phyloP scores from a whole-genome alignment of 2,888 invertebrate genomes.

The Metopia argyrocephala region DNA sequence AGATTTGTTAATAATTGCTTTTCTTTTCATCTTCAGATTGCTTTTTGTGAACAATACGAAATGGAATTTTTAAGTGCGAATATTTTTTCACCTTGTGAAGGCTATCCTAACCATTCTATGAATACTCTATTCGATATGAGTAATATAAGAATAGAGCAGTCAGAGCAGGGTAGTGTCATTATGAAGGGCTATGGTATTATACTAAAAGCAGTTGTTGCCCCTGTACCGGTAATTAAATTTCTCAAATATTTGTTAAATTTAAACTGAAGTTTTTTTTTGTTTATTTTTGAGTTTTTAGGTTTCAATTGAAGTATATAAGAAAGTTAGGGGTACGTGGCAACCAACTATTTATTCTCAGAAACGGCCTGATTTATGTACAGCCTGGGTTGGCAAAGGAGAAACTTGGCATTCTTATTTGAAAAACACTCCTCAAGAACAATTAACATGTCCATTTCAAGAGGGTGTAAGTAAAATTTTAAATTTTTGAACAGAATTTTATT shows the following conservation, averaged over 20 bases:
- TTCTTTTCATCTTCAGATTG: slow-evolving; percentile 14
- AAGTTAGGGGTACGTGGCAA: slow-evolving; percentile 25
- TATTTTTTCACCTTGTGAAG: slow-evolving; percentile 26
- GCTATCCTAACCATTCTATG: slow-evolving; percentile 32
- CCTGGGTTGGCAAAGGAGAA: background rate
- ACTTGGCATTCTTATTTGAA: background rate
- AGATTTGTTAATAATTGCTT: too few relatives aligned
- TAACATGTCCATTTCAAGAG: slow-evolving; percentile 2
- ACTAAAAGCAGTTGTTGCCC: background rate
- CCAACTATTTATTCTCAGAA: background rate
- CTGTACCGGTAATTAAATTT: slow-evolving; percentile 16
- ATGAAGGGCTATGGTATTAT: background rate
- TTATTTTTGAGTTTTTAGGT: background rate
- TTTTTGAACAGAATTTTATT: too few relatives aligned
- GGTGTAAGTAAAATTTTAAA: slow-evolving; percentile 23
- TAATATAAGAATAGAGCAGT: background rate
- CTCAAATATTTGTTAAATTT: too few relatives aligned
- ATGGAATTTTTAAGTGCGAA: slow-evolving; percentile 21
- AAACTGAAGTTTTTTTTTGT: too few relatives aligned
- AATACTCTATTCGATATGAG: slow-evolving; percentile 16
- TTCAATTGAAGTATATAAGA: slow-evolving; percentile 1
- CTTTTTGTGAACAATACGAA: slow-evolving; percentile 3
- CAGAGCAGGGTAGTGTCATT: slow-evolving; percentile 20
- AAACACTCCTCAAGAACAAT: slow-evolving; percentile 7
- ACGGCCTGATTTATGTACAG: background rate